Base-by-base conservation (phyloP, 2,113 vertebrate genomes). In the Siniperca knerii region DNA sequence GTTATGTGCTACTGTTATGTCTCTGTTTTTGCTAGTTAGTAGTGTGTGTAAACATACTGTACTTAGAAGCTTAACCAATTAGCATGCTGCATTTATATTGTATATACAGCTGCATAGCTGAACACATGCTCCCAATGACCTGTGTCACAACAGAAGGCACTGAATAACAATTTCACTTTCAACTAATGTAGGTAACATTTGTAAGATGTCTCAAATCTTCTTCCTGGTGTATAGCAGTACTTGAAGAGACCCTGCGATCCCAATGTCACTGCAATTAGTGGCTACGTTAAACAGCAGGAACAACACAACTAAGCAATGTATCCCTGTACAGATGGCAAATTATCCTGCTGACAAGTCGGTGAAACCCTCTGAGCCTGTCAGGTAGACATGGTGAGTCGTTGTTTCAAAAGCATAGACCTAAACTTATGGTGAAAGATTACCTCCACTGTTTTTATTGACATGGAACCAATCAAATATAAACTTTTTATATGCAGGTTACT, bases 291-390 rank as follows among this genome's bases (percentile, higher is more conserved):
- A 87, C 82, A 74, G 81, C 65, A 75, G 83, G 77, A 87, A 35
- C 44, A 71, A 35, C 77, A n/a, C 23, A 66, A 82, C 77, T 74
- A 78, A 75, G 70, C 68, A 68, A 29, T 13, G 54, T 50, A 48
- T 85, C 62, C 48, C 67, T 6, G 74, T 87, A 23, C 90, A 93
- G 90, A 90, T 90, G 90, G 85, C 69, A 80, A 79, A 89, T 89
- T 60, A 87, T 85, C 89, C 79, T 58, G 50, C 81, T 65, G 70
- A 83, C 58, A 48, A 62, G 44, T 50, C 1, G 12, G 54, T 75
- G 62, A 69, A 71, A 58, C 64, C 75, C 75, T 69, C 64, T 61
- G 75, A 87, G 86, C 40, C 81, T 74, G 35, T 82, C 88, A 23
- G 78, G 83, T 68, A 42, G 11, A 77, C 76, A 64, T 6, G 9